These are phyloP conservation scores for Anser cygnoides DNA, from an alignment of 2,113 vertebrate genomes.

Conservation along the genomic window DNA sequence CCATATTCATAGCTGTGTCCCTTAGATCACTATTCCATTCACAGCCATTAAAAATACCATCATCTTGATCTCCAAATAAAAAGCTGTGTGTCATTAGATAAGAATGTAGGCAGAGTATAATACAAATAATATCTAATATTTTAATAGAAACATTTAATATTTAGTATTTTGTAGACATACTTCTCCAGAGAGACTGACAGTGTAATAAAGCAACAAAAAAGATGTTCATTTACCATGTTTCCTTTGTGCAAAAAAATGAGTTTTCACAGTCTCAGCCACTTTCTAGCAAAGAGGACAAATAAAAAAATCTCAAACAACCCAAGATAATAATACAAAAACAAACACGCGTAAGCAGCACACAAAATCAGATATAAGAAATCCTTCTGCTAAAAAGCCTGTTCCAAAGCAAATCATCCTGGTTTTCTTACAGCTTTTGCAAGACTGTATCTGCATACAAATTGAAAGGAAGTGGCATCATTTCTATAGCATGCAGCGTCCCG, in stretches of 20 bases:
- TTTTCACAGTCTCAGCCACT: neutral
- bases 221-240: neutral
- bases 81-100: neutral
- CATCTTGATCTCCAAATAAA: neutral
- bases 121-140: neutral
- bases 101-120: neutral
- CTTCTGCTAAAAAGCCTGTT: neutral
- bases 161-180: neutral
- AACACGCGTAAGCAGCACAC: neutral
- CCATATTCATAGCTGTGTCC: neutral
- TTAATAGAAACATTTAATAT: neutral
- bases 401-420: neutral
- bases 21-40: too few species aligned
- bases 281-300: neutral
- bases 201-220: neutral
- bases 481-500: neutral
- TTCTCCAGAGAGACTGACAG: neutral
- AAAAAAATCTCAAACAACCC: neutral
- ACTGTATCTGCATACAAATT: neutral
- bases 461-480: neutral
- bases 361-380: neutral
- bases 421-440: neutral
- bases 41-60: neutral
- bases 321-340: neutral
- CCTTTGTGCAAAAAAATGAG: accelerated